Evolutionary conservation across 2,797 vertebrate species (phyloP), one percentile per base, ranked within the genome.

Genomic region (Arrhamphus sclerolepis): DNA sequence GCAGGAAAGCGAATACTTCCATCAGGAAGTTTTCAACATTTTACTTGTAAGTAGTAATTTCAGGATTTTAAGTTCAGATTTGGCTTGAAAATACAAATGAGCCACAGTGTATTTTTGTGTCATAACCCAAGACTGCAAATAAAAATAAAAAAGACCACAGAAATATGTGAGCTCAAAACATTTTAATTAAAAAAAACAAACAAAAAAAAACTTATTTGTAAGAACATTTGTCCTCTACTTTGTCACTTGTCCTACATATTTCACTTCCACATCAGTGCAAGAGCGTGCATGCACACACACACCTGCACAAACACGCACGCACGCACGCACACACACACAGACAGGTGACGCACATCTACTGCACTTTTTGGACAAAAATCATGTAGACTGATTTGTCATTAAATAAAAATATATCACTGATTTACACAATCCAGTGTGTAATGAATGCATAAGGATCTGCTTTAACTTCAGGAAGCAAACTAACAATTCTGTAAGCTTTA

Each of bases 121-220:
- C 41, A 19, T 19, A 18, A 19, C 26, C 43, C 17, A 39, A 26
- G 16, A 28, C 1, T 31, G 4, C 43, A 52, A 49, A 20, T 19
- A 28, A 20, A 21, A 29, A 46, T n/a, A 22, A 1, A 7, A 31
- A 26, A 56, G 19, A 19, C 22, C n/a, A n/a, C n/a, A n/a, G n/a
- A n/a, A n/a, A 38, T 56, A 50, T 1, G 58, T 75, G 38, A 76
- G 59, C 72, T 86, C 82, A 83, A 80, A 85, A 66, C 58, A 54
- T 76, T 89, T 91, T 89, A 81, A 83, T 86, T 10, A 61, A 85
- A 82, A 82, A 71, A 67, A 62, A 43, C 6, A 34, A 34, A 72
- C 67, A 22, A 62, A 20, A 2, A 10, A 67, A 70, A 66, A 65
- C 58, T 43, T 22, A 61, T 56, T 56, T 61, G 43, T 79, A 82